Base-by-base conservation (phyloP, 2,888 invertebrate species). In the Euproctis similis region DNA sequence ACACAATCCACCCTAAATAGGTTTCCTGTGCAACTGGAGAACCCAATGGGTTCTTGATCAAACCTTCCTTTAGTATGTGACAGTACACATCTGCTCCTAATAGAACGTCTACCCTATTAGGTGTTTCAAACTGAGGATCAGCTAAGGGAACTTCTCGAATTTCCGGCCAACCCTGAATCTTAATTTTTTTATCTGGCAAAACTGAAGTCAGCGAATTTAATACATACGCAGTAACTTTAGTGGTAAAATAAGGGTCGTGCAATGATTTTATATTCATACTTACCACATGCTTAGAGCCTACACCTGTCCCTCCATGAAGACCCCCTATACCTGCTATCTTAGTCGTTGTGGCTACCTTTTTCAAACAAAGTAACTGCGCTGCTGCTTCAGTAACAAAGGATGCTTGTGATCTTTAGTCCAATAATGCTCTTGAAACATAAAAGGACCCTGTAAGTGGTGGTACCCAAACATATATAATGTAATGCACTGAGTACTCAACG, bases 1-100 rank as follows among this genome's bases (percentile, higher is more conserved):
- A 42, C 14, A 52, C 13, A 12, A 48, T 43, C 48, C 46, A 52
- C 7, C 46, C 49, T 8, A 50, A 39, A 25, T 19, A 37, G 7
- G 43, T 49, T 28, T 36, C 30, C 10, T 49, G 49, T 4, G 52
- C 49, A 20, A 39, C 36, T 13, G 40, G 39, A 4, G 42, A 23
- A 4, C 41, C 42, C 12, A 36, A 34, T 10, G 44, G 41, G 24
- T 42, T 39, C 20, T 41, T 42, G 29, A 48, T 41, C 12, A 45
- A 11, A 3, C 23, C 28, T 11, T 23, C 17, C 7, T 4, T 7
- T 21, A 28, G 6, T 17, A 28, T 28, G n/a, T 22, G 17, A 11
- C 12, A 4, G 8, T 23, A 28, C 11, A 23, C 23, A 2, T 28
- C 23, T 5, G 23, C 28, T 7, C 28, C 28, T 6, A 28, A 12